Evolutionary conservation across 2,888 invertebrate genomes (phyloP).

Genomic region (Diachrysia chrysitis): DNA sequence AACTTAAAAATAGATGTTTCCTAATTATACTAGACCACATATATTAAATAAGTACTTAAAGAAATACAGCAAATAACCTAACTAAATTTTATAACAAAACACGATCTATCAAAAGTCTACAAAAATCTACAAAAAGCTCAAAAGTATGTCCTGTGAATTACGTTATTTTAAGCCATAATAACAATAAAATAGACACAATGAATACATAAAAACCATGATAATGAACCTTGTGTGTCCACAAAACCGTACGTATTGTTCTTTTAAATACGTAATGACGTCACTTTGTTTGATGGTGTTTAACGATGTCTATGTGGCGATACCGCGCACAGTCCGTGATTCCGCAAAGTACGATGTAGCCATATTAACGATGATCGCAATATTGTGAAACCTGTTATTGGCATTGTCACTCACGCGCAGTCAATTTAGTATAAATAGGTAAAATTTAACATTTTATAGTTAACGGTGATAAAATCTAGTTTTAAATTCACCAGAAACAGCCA

Average conservation of each 20-base stretch:
- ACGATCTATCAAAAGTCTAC: too few species aligned
- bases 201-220: not conserved
- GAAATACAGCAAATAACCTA: too few species aligned
- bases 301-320: conserved; percentile 13
- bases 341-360: conserved; percentile 16
- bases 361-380: conserved; percentile 29
- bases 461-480: too few species aligned
- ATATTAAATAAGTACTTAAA: too few species aligned
- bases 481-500: too few species aligned
- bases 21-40: too few species aligned
- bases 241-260: conserved; percentile 8
- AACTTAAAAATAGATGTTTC: too few species aligned
- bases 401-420: not conserved
- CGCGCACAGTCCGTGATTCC: conserved; percentile 38
- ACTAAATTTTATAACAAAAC: not conserved
- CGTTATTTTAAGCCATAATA: not conserved
- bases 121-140: not conserved
- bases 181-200: conserved; percentile 2
- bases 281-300: conserved; percentile 9
- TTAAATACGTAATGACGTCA: not conserved
- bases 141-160: not conserved
- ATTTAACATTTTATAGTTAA: too few species aligned
- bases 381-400: conserved; percentile 22
- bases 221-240: conserved; percentile 9
- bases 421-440: too few species aligned